phyloP scores from a whole-genome alignment of 2,797 vertebrate genomes.

The Falco cherrug region DNA sequence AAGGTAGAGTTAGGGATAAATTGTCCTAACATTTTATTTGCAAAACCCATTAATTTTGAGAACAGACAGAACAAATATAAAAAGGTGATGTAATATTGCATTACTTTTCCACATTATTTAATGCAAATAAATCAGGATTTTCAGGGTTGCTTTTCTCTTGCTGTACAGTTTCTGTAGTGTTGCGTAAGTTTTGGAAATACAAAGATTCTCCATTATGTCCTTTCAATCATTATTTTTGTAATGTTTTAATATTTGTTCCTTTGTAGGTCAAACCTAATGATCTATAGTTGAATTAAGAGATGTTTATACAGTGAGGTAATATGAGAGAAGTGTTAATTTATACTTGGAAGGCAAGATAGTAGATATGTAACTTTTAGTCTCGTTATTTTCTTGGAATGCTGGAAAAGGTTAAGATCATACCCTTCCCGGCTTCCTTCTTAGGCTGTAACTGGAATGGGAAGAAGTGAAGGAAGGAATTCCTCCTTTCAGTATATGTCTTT shows the following conservation, averaged over 20 bases:
- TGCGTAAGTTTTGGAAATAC: not conserved
- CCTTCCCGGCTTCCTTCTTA: not conserved
- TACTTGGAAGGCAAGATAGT: not conserved
- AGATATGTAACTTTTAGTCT: constrained; percentile 16
- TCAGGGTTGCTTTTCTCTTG: not conserved
- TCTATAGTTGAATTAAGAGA: not conserved
- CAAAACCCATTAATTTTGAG: not conserved
- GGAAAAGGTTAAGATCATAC: constrained; percentile 29
- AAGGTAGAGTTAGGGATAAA: not conserved
- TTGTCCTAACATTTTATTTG: not conserved
- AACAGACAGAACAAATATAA: not conserved
- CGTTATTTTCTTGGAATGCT: constrained; percentile 32
- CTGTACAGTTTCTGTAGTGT: not conserved
- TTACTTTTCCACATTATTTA: not conserved
- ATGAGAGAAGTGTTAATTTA: constrained; percentile 43
- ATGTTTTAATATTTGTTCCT: not conserved
- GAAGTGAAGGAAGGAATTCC: not conserved
- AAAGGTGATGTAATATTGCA: not conserved
- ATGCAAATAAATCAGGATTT: not conserved
- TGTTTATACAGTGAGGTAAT: constrained; percentile 23
- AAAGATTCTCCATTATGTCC: not conserved
- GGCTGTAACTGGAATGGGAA: not conserved
- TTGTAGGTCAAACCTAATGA: not conserved
- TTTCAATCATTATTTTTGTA: not conserved
- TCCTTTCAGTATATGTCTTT: not conserved